Percentiles rank a stretch among this genome's conserved stretches.
phyloP scores from a whole-genome alignment of 2,797 vertebrate genomes.

The Danionella dracula region DNA sequence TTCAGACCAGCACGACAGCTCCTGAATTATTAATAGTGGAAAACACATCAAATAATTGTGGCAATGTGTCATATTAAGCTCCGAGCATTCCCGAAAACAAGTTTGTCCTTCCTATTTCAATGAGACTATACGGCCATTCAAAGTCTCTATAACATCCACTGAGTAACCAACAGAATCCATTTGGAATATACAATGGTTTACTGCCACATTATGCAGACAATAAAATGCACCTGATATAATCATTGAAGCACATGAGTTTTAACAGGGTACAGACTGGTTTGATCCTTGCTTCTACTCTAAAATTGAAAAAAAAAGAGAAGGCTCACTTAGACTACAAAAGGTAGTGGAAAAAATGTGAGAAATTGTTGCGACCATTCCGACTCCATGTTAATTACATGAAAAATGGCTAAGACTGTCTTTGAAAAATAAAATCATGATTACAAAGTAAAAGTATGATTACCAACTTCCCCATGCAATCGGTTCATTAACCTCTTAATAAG shows the following conservation, averaged over 20 bases:
- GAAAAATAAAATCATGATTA: constrained; percentile 30
- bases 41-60: constrained; percentile 50
- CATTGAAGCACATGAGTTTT: no score
- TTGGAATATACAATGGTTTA: constrained; percentile 23
- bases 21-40: constrained; percentile 53
- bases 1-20: constrained; percentile 36
- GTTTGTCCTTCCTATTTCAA: constrained; percentile 36
- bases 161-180: constrained; percentile 20
- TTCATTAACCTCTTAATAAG: constrained; percentile 52
- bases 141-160: constrained; percentile 16
- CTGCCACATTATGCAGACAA: background rate
- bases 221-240: constrained; percentile 5
- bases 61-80: constrained; percentile 53
- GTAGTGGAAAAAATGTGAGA: background rate
- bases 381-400: background rate
- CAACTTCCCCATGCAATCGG: constrained; percentile 40
- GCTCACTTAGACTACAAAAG: no score
- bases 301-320: no score
- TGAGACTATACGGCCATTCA: constrained; percentile 12
- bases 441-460: constrained; percentile 38
- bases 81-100: constrained; percentile 27
- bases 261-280: no score
- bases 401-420: background rate
- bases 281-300: no score
- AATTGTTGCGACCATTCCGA: background rate